phyloP scores from a whole-genome alignment of 35 echinoderm and acorn worm genomes.

The Holothuria glaberrima region DNA sequence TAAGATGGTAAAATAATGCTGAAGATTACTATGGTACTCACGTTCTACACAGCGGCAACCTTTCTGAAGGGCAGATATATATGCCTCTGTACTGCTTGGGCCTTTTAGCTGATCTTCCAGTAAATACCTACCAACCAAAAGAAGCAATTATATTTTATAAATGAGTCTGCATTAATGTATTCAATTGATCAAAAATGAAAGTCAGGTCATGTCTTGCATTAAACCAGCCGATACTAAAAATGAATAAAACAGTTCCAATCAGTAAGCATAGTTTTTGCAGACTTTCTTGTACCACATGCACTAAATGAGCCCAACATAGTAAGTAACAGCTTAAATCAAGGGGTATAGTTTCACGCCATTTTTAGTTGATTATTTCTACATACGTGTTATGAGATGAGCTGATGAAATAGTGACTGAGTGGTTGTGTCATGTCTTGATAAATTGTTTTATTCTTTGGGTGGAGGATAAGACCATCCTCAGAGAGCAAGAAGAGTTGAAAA shows the following conservation, averaged over 20 bases:
- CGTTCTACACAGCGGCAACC: constrained; percentile 98
- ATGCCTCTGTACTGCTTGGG: constrained; percentile 94
- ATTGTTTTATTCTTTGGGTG: constrained; percentile 77
- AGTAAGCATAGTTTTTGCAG: neutral
- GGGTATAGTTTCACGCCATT: too few species aligned
- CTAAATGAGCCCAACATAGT: too few species aligned
- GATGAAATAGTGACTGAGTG: constrained; percentile 93
- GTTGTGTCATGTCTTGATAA: constrained; percentile 97
- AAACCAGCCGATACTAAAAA: too few species aligned
- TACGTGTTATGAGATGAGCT: constrained; percentile 98
- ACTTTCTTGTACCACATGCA: neutral
- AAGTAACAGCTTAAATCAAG: too few species aligned
- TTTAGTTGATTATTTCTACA: constrained; percentile 17
- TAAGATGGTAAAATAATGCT: too few species aligned
- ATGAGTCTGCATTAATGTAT: neutral
- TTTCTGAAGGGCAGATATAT: constrained; percentile 85
- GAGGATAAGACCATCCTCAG: constrained; percentile 78
- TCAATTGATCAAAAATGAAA: too few species aligned
- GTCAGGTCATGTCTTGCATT: too few species aligned
- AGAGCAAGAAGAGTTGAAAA: constrained; percentile 88
- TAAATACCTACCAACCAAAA: constrained; percentile 66
- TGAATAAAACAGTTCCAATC: neutral
- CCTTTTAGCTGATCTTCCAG: constrained; percentile 91
- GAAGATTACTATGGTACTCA: constrained; percentile 57
- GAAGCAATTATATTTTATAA: too few species aligned